Percentiles rank a stretch among this genome's conserved stretches.
Conservation (phyloP, 2,113 vertebrate genomes). For the Eubucco bourcierii region DNA sequence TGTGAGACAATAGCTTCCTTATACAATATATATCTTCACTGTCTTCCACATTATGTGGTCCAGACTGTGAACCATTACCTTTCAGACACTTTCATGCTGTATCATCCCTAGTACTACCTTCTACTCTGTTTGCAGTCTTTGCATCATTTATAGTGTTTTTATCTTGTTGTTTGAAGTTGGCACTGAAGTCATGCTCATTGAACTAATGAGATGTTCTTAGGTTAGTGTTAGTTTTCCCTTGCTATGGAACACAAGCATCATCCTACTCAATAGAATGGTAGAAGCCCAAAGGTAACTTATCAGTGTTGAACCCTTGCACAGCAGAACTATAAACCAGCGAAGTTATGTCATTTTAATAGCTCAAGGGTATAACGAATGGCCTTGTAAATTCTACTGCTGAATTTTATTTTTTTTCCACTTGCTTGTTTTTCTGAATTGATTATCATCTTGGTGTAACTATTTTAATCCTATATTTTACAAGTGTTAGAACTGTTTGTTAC, state of each 20-base stretch:
- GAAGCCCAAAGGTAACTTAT: not conserved
- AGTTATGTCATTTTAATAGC: slow-evolving; percentile 36
- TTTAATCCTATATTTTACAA: slow-evolving; percentile 58
- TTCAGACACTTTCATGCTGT: not conserved
- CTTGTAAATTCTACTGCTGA: slow-evolving; percentile 50
- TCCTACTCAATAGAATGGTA: not conserved
- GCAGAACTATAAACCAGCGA: not conserved
- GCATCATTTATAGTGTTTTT: not conserved
- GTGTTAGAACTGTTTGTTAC: slow-evolving; percentile 17
- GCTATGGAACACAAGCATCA: not conserved
- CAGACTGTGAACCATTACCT: not conserved
- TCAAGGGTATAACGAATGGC: slow-evolving; percentile 14
- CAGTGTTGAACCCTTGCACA: not conserved
- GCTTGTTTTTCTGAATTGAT: slow-evolving; percentile 55
- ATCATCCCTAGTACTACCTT: not conserved
- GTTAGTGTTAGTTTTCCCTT: not conserved
- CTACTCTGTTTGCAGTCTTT: not conserved
- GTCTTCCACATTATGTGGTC: not conserved
- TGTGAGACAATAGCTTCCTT: not conserved
- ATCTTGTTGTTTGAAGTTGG: not conserved
- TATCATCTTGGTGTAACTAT: slow-evolving; percentile 37
- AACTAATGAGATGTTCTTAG: not conserved
- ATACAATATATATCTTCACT: not conserved
- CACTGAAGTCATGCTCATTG: not conserved
- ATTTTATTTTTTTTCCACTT: slow-evolving; percentile 4